Evolutionary conservation across 2,888 invertebrate genomes (phyloP).

Genomic region (Choreutis nemorana): DNA sequence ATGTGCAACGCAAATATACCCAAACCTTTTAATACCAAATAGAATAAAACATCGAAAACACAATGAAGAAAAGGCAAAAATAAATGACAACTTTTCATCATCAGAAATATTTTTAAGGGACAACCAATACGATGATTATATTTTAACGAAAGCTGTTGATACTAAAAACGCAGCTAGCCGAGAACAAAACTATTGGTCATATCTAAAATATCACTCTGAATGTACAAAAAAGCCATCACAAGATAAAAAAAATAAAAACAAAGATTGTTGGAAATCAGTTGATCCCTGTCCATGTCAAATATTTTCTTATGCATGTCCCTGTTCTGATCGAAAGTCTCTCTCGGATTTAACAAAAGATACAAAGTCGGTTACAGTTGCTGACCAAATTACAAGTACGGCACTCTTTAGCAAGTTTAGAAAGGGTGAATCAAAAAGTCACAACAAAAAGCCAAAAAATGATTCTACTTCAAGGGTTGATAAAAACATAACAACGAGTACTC

Average conservation of each 20-base stretch:
- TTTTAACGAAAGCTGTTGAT: constrained; percentile 12
- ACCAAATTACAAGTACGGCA: constrained; percentile 25
- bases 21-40: constrained; percentile 23
- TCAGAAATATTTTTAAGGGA: constrained; percentile 39
- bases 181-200: constrained; percentile 39
- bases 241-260: constrained; percentile 28
- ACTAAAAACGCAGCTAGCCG: constrained; percentile 19
- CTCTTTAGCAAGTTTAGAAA: too few species aligned
- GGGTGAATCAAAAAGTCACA: constrained; percentile 10
- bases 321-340: constrained; percentile 28
- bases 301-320: constrained; percentile 44
- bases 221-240: constrained; percentile 28
- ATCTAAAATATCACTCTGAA: constrained; percentile 37
- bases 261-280: constrained; percentile 24
- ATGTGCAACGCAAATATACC: constrained; percentile 32
- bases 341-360: constrained; percentile 25
- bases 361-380: constrained; percentile 19
- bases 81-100: constrained; percentile 19
- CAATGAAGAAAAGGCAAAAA: constrained; percentile 26
- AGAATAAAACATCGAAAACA: constrained; percentile 17
- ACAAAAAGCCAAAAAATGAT: constrained; percentile 17
- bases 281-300: constrained; percentile 47
- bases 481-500: constrained; percentile 26
- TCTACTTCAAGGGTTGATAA: too few species aligned
- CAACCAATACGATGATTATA: constrained; percentile 15